These are phyloP conservation scores for pig (Sus scrofa) DNA, from an alignment of 2,113 vertebrate genomes.

Conservation along the genomic window DNA sequence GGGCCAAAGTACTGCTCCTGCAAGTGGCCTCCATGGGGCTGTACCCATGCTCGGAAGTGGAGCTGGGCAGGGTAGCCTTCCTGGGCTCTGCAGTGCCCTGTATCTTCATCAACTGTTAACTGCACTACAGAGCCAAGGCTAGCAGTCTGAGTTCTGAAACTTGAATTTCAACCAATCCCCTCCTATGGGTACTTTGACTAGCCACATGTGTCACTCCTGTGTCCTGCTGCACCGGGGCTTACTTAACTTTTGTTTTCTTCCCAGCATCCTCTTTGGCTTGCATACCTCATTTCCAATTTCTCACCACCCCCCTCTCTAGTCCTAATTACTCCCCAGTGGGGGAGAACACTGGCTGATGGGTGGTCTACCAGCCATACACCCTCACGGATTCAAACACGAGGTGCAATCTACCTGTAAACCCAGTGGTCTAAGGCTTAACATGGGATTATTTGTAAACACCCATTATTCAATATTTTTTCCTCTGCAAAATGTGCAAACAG, in stretches of 20 bases:
- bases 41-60: background rate
- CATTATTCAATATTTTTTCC: background rate
- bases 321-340: too few species aligned
- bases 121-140: rapidly evolving
- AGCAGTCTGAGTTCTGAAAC: too few species aligned
- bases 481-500: background rate
- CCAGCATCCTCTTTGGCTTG: rapidly evolving
- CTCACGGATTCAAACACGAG: too few species aligned
- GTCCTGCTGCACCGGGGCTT: too few species aligned
- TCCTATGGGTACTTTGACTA: rapidly evolving
- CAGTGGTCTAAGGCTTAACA: too few species aligned
- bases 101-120: rapidly evolving
- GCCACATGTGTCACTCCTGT: rapidly evolving
- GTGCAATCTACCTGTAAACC: background rate
- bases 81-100: rapidly evolving
- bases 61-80: rapidly evolving
- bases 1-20: background rate
- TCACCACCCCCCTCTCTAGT: rapidly evolving
- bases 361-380: too few species aligned
- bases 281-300: rapidly evolving
- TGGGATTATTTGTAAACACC: background rate
- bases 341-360: too few species aligned
- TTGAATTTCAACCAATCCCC: background rate
- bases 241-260: background rate
- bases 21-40: rapidly evolving